These are phyloP conservation scores for Brienomyrus longianalis DNA, from an alignment of 2,113 vertebrate genomes.

Conservation along the genomic window DNA sequence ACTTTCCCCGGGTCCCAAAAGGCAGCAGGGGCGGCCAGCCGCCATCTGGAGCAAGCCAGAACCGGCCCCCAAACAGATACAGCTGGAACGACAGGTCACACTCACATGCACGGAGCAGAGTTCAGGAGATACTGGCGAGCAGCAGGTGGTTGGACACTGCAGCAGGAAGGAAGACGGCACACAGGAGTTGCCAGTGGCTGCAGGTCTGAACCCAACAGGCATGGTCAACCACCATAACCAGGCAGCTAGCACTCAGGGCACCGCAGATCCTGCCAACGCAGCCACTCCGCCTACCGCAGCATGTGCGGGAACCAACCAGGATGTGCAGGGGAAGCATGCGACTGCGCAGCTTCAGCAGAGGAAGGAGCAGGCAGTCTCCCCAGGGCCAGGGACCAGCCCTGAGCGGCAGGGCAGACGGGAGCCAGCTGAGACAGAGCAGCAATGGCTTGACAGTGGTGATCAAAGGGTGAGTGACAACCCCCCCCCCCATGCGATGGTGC, in stretches of 20 bases:
- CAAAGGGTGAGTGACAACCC: conserved; percentile 41
- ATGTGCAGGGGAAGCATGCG: conserved; percentile 41
- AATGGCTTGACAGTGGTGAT: conserved; percentile 29
- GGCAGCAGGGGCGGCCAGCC: not conserved
- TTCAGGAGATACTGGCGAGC: conserved; percentile 51
- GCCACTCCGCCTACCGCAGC: not conserved
- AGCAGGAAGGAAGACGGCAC: not conserved
- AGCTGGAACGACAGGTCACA: conserved; percentile 54
- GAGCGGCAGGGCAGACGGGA: conserved; percentile 27
- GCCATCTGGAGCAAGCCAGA: not conserved
- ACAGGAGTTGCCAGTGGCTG: not conserved
- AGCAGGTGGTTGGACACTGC: not conserved
- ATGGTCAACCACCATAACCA: not conserved
- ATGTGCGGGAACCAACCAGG: not conserved
- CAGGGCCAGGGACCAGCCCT: conserved; percentile 27
- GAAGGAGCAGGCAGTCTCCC: conserved; percentile 44
- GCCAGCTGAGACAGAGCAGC: conserved; percentile 28
- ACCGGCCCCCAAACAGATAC: not conserved
- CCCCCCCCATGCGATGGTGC: conserved; percentile 16
- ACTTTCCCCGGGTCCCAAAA: conserved; percentile 15
- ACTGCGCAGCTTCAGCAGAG: conserved; percentile 54
- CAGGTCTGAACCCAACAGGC: too few species aligned
- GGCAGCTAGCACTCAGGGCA: not conserved
- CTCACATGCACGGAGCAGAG: conserved; percentile 68
- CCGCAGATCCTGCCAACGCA: not conserved